These are phyloP conservation scores for Pseudopodoces humilis DNA, from an alignment of 2,113 vertebrate genomes.

Conservation along the genomic window DNA sequence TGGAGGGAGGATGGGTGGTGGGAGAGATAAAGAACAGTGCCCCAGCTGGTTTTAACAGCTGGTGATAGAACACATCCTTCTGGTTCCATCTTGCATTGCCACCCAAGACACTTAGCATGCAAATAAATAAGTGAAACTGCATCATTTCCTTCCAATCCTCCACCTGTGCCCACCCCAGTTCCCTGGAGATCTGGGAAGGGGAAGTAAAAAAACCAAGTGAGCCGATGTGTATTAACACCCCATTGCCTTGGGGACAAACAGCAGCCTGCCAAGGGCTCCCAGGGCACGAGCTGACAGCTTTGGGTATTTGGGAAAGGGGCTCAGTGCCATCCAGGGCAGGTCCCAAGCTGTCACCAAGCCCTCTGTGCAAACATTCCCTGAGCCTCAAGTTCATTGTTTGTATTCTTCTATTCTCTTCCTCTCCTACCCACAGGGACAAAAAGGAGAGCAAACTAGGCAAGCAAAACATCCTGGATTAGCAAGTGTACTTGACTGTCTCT, in stretches of 20 bases:
- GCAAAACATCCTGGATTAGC: not conserved
- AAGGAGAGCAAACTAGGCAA: not conserved
- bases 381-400: not conserved
- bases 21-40: too few species aligned
- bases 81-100: too few species aligned
- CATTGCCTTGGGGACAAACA: not conserved
- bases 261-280: not conserved
- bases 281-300: not conserved
- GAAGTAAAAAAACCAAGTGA: not conserved
- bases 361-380: not conserved
- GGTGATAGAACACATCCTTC: too few species aligned
- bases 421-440: not conserved
- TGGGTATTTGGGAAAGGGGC: not conserved
- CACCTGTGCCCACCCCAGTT: not conserved
- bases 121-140: not conserved
- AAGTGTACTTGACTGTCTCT: not conserved
- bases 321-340: not conserved
- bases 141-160: not conserved
- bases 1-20: too few species aligned
- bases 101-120: not conserved
- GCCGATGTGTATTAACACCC: not conserved
- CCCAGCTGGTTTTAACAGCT: too few species aligned
- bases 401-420: not conserved
- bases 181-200: not conserved
- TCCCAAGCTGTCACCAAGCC: not conserved